These are phyloP conservation scores for Phalanger gymnotis DNA, from an alignment of 2,797 vertebrate genomes.

Conservation along the genomic window DNA sequence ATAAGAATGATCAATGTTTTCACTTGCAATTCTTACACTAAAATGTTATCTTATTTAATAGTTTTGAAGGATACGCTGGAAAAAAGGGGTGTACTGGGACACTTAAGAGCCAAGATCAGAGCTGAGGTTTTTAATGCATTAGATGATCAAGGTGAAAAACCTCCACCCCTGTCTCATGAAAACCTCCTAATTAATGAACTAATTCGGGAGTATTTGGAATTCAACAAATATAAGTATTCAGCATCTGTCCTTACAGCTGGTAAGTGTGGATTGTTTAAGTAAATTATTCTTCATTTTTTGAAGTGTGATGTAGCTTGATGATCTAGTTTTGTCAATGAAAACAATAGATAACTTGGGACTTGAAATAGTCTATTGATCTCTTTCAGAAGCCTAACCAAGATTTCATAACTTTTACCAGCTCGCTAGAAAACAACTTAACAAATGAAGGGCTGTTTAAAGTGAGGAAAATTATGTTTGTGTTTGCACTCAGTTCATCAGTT, in stretches of 20 bases:
- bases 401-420: not conserved
- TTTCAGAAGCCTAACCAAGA: slow-evolving; percentile 20
- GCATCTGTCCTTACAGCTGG: slow-evolving; percentile 94
- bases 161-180: slow-evolving; percentile 90
- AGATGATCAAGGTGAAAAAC: slow-evolving; percentile 89
- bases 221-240: slow-evolving; percentile 93
- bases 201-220: slow-evolving; percentile 95
- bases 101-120: slow-evolving; percentile 94
- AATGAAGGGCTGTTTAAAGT: not conserved
- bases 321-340: not conserved
- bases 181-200: slow-evolving; percentile 97
- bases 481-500: not conserved
- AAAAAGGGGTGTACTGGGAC: slow-evolving; percentile 90
- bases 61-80: slow-evolving; percentile 94
- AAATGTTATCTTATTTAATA: slow-evolving; percentile 75
- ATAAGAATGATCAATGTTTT: not conserved
- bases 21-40: slow-evolving; percentile 1
- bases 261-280: slow-evolving; percentile 70
- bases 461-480: not conserved
- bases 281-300: not conserved
- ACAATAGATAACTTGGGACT: not conserved
- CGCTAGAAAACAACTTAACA: not conserved
- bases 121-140: slow-evolving; percentile 95
- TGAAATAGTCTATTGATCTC: not conserved
- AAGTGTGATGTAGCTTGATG: not conserved